A percentile compares a stretch with the other conserved stretches of the same genome.
Evolutionary conservation across 2,888 invertebrate species (phyloP).

Genomic region (Phrixothrix hirtus): DNA sequence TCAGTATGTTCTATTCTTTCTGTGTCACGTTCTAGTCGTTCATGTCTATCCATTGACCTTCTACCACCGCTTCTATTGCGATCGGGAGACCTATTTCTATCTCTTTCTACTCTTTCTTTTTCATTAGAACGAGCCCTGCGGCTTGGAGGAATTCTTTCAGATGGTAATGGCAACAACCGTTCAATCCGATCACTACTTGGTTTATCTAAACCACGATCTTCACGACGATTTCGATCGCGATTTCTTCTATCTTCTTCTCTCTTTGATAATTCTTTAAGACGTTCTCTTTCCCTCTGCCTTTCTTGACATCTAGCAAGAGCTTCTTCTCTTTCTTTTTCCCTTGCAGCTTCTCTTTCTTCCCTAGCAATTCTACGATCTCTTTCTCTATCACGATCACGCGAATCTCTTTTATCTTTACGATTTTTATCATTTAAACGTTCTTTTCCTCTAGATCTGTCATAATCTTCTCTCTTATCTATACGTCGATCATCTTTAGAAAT

Average conservation of each 20-base stretch:
- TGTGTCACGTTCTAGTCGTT: constrained; percentile 36
- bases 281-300: constrained; percentile 60
- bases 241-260: constrained; percentile 63
- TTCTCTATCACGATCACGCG: constrained; percentile 66
- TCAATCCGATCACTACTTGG: constrained; percentile 63
- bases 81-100: constrained; percentile 55
- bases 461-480: constrained; percentile 56
- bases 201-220: constrained; percentile 64
- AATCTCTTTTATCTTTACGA: constrained; percentile 60
- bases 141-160: constrained; percentile 63
- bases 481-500: constrained; percentile 56
- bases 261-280: constrained; percentile 55
- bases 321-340: constrained; percentile 68
- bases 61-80: constrained; percentile 34
- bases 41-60: constrained; percentile 43
- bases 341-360: constrained; percentile 62
- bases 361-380: constrained; percentile 58
- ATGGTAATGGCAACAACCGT: constrained; percentile 65
- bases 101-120: constrained; percentile 61
- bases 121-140: constrained; percentile 56
- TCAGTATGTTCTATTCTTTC: constrained; percentile 19
- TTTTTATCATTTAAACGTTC: constrained; percentile 43
- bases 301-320: constrained; percentile 68
- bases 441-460: constrained; percentile 49
- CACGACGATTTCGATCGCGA: constrained; percentile 57